Conservation (phyloP, 64 coral and sea anemone species). For the Platygyra sinensis region DNA sequence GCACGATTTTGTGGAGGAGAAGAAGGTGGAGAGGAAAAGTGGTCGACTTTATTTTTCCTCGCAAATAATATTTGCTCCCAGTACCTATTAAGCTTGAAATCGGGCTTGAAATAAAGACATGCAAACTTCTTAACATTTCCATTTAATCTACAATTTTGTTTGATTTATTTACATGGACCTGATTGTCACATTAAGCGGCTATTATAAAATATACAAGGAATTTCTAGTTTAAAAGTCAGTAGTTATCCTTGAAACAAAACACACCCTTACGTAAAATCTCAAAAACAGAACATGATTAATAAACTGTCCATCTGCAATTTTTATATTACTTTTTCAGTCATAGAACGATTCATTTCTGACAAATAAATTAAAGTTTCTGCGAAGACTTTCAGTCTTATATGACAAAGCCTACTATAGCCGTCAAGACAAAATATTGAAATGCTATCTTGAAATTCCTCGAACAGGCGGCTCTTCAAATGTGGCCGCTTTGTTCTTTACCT, state of each 20-base stretch:
- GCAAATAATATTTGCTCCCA: no score
- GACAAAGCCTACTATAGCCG: no score
- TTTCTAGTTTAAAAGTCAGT: not conserved
- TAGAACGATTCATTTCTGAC: not conserved
- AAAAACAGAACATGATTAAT: not conserved
- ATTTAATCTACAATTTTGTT: not conserved
- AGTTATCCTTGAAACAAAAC: not conserved
- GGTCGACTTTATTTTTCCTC: no score
- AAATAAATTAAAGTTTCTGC: no score
- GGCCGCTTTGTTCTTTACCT: conserved; percentile 19
- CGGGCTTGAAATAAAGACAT: not conserved
- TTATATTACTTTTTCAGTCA: not conserved
- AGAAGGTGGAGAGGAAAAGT: no score
- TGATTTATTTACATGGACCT: not conserved
- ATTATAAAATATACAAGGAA: not conserved
- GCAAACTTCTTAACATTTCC: not conserved
- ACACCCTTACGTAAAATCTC: not conserved
- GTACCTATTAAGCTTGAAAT: not conserved
- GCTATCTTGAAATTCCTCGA: conserved; percentile 73
- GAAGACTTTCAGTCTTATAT: no score
- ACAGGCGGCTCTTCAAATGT: conserved; percentile 18
- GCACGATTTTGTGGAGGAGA: no score
- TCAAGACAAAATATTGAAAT: not conserved
- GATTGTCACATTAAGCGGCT: not conserved
- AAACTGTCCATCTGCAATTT: not conserved